Evolutionary conservation across 2,888 invertebrate genomes (phyloP), one percentile per base, ranked within the genome.

Genomic region (Sesamia inferens): DNA sequence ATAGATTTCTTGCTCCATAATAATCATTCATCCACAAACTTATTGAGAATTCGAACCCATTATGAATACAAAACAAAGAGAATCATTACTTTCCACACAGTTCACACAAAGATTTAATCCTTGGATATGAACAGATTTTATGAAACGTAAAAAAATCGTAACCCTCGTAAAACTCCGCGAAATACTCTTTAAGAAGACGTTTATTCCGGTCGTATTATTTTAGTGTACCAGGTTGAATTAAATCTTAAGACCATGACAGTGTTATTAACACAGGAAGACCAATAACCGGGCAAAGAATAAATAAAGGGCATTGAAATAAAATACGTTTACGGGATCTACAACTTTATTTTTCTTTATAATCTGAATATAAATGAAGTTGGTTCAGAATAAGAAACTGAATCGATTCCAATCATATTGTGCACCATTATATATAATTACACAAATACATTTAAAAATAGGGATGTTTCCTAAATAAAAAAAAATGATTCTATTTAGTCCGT

Each of bases 21-120:
- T 81, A 69, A 0, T 31, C 58, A 68, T n/a, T 65, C 64, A 58
- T 11, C 51, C 19, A 48, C 14, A 59, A 62, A 71, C 67, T 73
- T 81, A 76, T 69, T 75, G 47, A 48, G 63, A 71, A 81, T 55
- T 80, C 79, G 67, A 70, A 78, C 75, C 78, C 84, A 77, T 82
- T 85, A 81, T 85, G 88, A 87, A 86, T 86, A 84, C 75, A 79
- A 83, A 65, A 68, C 58, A 68, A 66, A 73, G 79, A 74, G 57
- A 86, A 82, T 81, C 65, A 83, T 82, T 75, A 83, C 79, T 86
- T 85, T 83, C 74, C 76, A 76, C 71, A 66, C 73, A 54, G 74
- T 31, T 76, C 70, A 63, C 69, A 71, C 48, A 76, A 71, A 74
- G 71, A 78, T 79, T 81, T 82, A 71, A 79, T 77, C 58, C 59